Percentiles rank a stretch among this genome's conserved stretches.
Evolutionary conservation across 2,797 vertebrate genomes (phyloP).

Genomic region (Ispidina lecontei): DNA sequence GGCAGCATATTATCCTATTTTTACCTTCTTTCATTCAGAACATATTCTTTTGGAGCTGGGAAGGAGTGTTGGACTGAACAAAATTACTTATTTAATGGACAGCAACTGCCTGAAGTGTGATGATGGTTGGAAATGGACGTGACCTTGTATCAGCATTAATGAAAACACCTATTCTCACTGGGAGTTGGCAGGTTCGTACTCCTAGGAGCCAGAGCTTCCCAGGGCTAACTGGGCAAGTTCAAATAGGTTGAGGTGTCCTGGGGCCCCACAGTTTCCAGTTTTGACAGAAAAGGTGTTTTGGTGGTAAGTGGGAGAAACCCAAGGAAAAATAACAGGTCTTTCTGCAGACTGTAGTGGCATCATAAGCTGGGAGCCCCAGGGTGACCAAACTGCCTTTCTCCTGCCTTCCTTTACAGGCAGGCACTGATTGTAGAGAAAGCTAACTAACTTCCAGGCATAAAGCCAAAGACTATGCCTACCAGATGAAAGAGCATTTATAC

Average conservation of each 20-base stretch:
- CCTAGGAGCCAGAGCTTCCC: not conserved
- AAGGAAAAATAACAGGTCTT: not conserved
- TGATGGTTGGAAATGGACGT: rapidly evolving
- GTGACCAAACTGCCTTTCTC: slow-evolving; percentile 6
- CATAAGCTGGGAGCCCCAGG: not conserved
- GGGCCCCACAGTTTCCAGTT: not conserved
- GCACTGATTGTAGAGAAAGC: not conserved
- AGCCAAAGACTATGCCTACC: slow-evolving; percentile 52
- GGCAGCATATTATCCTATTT: not conserved
- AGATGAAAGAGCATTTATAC: slow-evolving; percentile 65
- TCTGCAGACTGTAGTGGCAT: not conserved
- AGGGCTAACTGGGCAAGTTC: not conserved
- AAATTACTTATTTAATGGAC: not conserved
- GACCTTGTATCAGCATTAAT: not conserved
- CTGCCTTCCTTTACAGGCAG: slow-evolving; percentile 2
- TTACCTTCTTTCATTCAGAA: not conserved
- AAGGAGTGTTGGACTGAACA: not conserved
- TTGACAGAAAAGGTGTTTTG: not conserved
- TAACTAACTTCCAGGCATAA: slow-evolving; percentile 50
- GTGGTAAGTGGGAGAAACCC: not conserved
- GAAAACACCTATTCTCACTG: not conserved
- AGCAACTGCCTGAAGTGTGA: not conserved
- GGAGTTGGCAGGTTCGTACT: not conserved
- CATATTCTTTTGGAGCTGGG: not conserved
- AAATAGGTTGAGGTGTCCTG: not conserved